Conservation (phyloP, 2,113 vertebrate genomes). For the Halcyon malimbica region DNA sequence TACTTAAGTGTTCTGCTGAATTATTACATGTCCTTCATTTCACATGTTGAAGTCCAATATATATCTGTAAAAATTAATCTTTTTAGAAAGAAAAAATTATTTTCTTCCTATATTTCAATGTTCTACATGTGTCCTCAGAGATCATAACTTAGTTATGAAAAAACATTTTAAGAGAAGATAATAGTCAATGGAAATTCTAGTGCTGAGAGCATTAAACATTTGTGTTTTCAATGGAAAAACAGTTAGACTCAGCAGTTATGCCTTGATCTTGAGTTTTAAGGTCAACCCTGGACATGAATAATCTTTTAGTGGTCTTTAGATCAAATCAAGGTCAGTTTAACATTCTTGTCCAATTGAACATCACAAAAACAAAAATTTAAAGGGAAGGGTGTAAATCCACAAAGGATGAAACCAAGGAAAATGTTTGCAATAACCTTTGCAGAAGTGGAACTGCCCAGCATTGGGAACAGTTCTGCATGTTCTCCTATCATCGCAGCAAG, state of each 20-base stretch:
- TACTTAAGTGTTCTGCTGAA: neutral
- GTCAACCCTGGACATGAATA: neutral
- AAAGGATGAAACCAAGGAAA: conserved; percentile 61
- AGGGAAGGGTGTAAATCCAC: conserved; percentile 51
- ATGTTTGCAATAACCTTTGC: conserved; percentile 53
- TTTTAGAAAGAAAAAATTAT: neutral
- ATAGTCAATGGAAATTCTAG: neutral
- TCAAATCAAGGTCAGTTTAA: conserved; percentile 45
- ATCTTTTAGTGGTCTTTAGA: neutral
- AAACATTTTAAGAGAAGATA: neutral
- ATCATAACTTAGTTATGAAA: neutral
- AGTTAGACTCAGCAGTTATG: neutral
- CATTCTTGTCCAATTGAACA: neutral
- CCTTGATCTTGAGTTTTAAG: conserved; percentile 15
- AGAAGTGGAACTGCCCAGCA: neutral
- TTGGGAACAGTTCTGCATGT: neutral
- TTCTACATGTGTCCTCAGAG: neutral
- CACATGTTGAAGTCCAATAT: neutral
- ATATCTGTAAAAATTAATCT: neutral
- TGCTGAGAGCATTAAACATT: neutral
- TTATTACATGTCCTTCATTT: neutral
- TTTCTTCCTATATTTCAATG: neutral
- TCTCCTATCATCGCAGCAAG: conserved; percentile 28
- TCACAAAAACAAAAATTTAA: conserved; percentile 18
- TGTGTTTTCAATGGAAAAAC: conserved; percentile 14